A percentile compares a stretch with the other conserved stretches of the same genome.
Conservation (phyloP, 2,888 invertebrate species). For the Parthenolecanium corni region DNA sequence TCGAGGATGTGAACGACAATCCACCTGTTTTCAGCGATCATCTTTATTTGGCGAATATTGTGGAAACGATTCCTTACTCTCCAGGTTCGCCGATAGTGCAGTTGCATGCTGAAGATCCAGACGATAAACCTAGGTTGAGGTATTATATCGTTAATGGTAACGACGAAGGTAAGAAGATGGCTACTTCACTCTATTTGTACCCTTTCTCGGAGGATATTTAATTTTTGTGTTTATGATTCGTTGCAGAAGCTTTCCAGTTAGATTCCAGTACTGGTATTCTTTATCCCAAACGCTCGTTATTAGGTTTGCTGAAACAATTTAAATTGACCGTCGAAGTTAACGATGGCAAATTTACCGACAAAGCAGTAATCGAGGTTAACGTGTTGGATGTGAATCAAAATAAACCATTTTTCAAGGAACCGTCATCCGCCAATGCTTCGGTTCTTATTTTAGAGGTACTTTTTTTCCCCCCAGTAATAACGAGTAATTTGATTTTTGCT, state of each 20-base stretch:
- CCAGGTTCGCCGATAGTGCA: conserved; percentile 74
- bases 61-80: conserved; percentile 67
- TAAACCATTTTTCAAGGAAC: conserved; percentile 67
- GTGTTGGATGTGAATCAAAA: conserved; percentile 71
- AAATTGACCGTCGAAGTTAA: conserved; percentile 55
- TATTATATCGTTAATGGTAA: conserved; percentile 62
- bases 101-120: conserved; percentile 66
- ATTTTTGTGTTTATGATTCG: conserved; percentile 12
- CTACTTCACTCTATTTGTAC: not conserved
- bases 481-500: not conserved
- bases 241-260: conserved; percentile 58
- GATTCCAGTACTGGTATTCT: conserved; percentile 68
- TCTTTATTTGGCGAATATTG: conserved; percentile 65
- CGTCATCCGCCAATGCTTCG: conserved; percentile 60
- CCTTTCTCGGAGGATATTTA: not conserved
- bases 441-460: conserved; percentile 75
- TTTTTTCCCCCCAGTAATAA: too few species aligned
- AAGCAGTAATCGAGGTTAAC: conserved; percentile 60
- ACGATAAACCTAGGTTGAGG: conserved; percentile 60
- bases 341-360: conserved; percentile 59
- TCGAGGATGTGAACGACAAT: conserved; percentile 82
- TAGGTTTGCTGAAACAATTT: conserved; percentile 49
- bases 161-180: conserved; percentile 42
- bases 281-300: conserved; percentile 60
- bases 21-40: conserved; percentile 66